A percentile compares a stretch with the other conserved stretches of the same genome.
Evolutionary conservation across 2,888 invertebrate genomes (phyloP).

Genomic region (Cyaniris semiargus): DNA sequence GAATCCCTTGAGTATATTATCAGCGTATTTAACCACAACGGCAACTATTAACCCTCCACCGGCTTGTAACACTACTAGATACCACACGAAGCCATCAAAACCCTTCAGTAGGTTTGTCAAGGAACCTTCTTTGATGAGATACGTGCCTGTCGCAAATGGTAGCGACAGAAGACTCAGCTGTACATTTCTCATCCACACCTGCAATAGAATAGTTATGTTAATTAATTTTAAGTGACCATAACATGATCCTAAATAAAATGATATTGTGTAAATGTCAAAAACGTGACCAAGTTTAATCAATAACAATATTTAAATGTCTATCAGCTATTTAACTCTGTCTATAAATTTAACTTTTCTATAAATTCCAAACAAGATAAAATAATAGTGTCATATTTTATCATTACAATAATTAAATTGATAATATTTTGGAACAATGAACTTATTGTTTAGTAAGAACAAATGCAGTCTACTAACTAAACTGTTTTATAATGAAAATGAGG

Average conservation of each 20-base stretch:
- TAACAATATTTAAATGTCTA: background rate
- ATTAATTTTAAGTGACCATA: background rate
- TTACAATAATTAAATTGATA: background rate
- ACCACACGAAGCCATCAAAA: constrained; percentile 92
- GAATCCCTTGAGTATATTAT: constrained; percentile 99
- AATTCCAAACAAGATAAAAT: background rate
- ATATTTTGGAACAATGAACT: background rate
- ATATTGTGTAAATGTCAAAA: constrained; percentile 2
- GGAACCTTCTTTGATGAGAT: constrained; percentile 86
- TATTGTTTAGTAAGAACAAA: background rate
- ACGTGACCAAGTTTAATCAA: background rate
- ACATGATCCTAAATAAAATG: background rate
- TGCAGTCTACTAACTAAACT: background rate
- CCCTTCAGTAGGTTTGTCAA: constrained; percentile 81
- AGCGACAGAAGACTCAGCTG: constrained; percentile 95
- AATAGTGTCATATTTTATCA: background rate
- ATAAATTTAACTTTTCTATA: background rate
- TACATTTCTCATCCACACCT: constrained; percentile 97
- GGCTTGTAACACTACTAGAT: constrained; percentile 93
- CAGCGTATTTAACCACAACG: constrained; percentile 99
- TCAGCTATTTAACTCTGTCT: background rate
- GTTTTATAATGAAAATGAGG: background rate
- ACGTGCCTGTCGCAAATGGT: constrained; percentile 92
- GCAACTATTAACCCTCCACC: constrained; percentile 98
- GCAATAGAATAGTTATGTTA: constrained; percentile 46